A percentile compares a stretch with the other conserved stretches of the same genome.
Conservation (phyloP, 1,140 invertebrate genomes). For the Drosophila triauraria region DNA sequence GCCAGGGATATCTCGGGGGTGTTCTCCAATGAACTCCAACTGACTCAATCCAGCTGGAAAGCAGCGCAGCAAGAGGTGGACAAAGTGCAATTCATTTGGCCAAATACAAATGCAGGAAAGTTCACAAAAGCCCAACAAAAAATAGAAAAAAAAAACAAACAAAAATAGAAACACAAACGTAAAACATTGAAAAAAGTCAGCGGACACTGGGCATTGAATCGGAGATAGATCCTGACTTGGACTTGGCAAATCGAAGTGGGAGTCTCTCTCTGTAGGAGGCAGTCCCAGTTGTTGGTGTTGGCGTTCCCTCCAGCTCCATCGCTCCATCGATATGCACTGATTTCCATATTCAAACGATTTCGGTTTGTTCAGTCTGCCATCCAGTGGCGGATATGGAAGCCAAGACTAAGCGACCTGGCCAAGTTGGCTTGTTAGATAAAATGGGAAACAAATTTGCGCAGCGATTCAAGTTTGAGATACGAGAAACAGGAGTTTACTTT, state of each 20-base stretch:
- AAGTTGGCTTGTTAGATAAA: constrained; percentile 37
- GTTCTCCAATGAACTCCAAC: constrained; percentile 33
- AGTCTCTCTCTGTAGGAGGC: constrained; percentile 18
- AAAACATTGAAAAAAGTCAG: constrained; percentile 19
- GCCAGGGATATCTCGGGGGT: not conserved
- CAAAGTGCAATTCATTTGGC: constrained; percentile 61
- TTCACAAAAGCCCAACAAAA: constrained; percentile 41
- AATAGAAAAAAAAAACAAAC: constrained; percentile 2
- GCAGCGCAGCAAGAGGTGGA: constrained; percentile 30
- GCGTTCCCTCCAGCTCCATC: constrained; percentile 15
- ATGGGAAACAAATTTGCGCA: constrained; percentile 37
- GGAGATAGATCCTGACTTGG: constrained; percentile 32
- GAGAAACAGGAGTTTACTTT: not conserved
- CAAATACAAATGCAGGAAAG: constrained; percentile 50
- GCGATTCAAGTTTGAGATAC: constrained; percentile 35
- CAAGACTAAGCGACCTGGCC: constrained; percentile 14
- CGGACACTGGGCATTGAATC: constrained; percentile 48
- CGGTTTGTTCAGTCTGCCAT: constrained; percentile 28
- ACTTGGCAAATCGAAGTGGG: constrained; percentile 25
- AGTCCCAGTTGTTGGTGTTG: constrained; percentile 21
- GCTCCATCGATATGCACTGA: constrained; percentile 47
- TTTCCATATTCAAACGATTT: constrained; percentile 55
- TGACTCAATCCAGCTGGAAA: constrained; percentile 27
- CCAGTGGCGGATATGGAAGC: constrained; percentile 38
- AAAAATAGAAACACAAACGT: constrained; percentile 20